Base-by-base conservation (phyloP, 2,888 invertebrate species). In the Eilema caniola region DNA sequence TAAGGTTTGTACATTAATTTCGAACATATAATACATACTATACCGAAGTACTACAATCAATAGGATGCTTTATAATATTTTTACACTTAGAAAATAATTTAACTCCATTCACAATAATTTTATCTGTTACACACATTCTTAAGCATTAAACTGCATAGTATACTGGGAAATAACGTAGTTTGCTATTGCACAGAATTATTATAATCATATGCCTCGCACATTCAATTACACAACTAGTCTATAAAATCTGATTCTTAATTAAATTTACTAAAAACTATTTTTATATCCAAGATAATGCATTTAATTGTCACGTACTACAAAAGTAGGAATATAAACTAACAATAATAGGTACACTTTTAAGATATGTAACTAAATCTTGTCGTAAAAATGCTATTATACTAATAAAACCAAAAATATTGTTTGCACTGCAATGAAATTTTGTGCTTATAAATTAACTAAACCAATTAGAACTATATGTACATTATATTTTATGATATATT, bases 1-100 rank as follows among this genome's bases (percentile, higher is more conserved):
- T 84, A 85, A 67, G 71, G 81, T 86, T 87, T 88, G 87, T 88
- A 88, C 87, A 88, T 79, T 79, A 85, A 78, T 78, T 77, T 76
- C 67, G 67, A 76, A 73, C 70, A 73, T 78, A 74, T 71, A 73
- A 70, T 28, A 65, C 56, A 64, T 31, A 37, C 57, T 33, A 62
- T 70, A 78, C 70, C 64, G 57, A 71, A 60, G 67, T 72, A 75
- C 61, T n/a, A 33, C 67, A 69, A 72, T 69, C 61, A 70, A 28
- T 67, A 69, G 28, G 57, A 68, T 71, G 53, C 53, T 72, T 69
- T 73, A 70, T 37, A 62, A 70, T n/a, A 33, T 67, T 74, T 79
- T 74, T 71, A 76, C 71, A 80, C 66, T 67, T 28, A 41, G 69
- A 76, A 62, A 70, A 61, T 53, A 71, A 76, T 74, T 76, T 70